Evolutionary conservation across 2,113 vertebrate genomes (phyloP).

Genomic region (Pleuronectes platessa): DNA sequence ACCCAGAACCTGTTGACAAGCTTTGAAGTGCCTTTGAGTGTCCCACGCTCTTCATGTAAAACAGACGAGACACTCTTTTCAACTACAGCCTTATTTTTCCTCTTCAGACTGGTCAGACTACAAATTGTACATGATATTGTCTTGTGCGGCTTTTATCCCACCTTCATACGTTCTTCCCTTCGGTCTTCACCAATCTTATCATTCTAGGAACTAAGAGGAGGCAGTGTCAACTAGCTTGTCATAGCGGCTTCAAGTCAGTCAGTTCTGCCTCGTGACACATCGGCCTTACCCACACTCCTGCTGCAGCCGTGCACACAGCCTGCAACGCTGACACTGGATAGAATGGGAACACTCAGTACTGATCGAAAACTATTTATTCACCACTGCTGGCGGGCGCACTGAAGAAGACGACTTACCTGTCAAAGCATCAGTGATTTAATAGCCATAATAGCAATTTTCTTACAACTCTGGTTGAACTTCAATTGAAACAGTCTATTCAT

Average conservation of each 20-base stretch:
- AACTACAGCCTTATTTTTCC: no score
- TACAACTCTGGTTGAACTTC: no score
- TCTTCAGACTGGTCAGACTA: not conserved
- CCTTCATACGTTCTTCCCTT: not conserved
- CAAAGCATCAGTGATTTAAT: not conserved
- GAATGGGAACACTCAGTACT: not conserved
- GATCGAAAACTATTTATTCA: not conserved
- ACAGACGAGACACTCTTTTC: not conserved
- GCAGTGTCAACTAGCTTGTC: constrained; percentile 28
- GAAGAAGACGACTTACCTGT: not conserved
- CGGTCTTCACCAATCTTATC: constrained; percentile 29
- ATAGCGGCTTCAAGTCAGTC: constrained; percentile 48
- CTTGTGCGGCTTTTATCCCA: not conserved
- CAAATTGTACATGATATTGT: not conserved
- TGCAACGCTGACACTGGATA: not conserved
- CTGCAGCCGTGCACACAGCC: constrained; percentile 4
- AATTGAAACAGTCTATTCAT: not conserved
- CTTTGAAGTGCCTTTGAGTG: not conserved
- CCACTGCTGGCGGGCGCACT: not conserved
- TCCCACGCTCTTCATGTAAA: no score
- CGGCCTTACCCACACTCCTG: constrained; percentile 21
- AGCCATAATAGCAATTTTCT: no score
- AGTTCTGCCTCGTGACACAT: constrained; percentile 30
- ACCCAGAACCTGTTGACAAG: not conserved
- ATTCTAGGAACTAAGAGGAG: constrained; percentile 25